These are phyloP conservation scores for Carcina quercana DNA, from an alignment of 2,888 invertebrate genomes.

Conservation along the genomic window DNA sequence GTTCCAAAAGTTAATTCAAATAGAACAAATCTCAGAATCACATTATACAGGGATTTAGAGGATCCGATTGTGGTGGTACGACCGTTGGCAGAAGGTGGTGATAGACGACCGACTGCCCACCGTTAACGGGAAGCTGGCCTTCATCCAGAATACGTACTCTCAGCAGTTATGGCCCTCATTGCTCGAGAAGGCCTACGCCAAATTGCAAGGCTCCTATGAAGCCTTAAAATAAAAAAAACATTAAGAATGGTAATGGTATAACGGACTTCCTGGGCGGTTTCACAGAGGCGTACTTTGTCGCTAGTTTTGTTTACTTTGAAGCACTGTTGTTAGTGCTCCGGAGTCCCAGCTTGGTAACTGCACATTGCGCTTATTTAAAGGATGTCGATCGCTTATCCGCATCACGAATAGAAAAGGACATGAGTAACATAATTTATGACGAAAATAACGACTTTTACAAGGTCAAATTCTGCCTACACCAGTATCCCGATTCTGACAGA, in stretches of 20 bases:
- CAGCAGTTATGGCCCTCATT: conserved; percentile 93
- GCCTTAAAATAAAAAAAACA: conserved; percentile 93
- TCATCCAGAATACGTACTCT: conserved; percentile 86
- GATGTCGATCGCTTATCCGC: no score
- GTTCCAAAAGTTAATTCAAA: conserved; percentile 93
- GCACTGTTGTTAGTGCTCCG: conserved; percentile 81
- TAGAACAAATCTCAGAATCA: conserved; percentile 86
- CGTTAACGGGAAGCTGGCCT: conserved; percentile 89
- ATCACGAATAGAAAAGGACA: no score
- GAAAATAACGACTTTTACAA: no score
- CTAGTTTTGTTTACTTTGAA: conserved; percentile 81
- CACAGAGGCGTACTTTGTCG: conserved; percentile 85
- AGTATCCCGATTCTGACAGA: no score
- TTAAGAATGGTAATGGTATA: conserved; percentile 89
- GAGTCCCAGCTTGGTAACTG: conserved; percentile 89
- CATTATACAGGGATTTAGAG: conserved; percentile 87
- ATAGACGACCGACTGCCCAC: conserved; percentile 94
- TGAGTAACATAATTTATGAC: no score
- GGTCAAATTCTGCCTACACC: no score
- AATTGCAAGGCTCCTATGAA: conserved; percentile 96
- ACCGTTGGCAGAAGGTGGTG: conserved; percentile 90
- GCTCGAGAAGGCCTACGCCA: conserved; percentile 94
- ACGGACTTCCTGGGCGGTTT: conserved; percentile 93
- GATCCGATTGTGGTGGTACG: conserved; percentile 95
- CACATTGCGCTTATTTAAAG: no score